These are phyloP conservation scores for Upupa epops DNA, from an alignment of 2,113 vertebrate species.

Conservation along the genomic window DNA sequence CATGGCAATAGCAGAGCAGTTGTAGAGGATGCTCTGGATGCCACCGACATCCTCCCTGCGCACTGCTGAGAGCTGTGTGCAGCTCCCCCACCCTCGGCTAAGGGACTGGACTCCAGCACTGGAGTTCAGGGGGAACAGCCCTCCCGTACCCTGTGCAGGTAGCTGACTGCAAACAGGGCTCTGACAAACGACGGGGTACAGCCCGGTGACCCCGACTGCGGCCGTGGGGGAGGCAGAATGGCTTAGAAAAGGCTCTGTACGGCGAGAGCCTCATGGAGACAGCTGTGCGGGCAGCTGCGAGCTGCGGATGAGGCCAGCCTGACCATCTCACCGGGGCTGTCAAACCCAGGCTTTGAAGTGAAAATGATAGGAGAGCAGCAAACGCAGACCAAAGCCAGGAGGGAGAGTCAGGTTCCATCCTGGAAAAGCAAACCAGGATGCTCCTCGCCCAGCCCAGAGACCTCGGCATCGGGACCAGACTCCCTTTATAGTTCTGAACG, in stretches of 20 bases:
- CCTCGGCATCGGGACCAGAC: neutral
- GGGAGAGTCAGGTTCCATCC: neutral
- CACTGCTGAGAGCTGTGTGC: neutral
- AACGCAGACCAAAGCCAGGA: neutral
- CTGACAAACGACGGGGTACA: neutral
- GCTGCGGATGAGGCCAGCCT: neutral
- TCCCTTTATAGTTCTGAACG: neutral
- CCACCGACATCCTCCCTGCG: neutral
- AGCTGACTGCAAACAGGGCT: neutral
- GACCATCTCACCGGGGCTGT: neutral
- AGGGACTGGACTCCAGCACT: too few relatives aligned
- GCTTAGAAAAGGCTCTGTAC: neutral
- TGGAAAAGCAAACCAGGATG: neutral
- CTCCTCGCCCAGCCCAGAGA: neutral
- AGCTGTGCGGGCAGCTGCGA: neutral
- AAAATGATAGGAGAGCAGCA: neutral
- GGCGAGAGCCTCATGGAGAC: neutral
- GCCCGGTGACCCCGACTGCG: neutral
- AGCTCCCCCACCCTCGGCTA: too few relatives aligned
- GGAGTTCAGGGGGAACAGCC: neutral
- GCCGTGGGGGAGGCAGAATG: neutral
- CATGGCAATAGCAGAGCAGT: neutral
- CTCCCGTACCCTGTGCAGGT: neutral
- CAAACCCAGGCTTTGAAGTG: slow-evolving; percentile 24
- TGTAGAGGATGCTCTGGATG: neutral